Conservation (phyloP, 30 jellyfish, hydroid and myxozoan species). For the Mastigias papua region DNA sequence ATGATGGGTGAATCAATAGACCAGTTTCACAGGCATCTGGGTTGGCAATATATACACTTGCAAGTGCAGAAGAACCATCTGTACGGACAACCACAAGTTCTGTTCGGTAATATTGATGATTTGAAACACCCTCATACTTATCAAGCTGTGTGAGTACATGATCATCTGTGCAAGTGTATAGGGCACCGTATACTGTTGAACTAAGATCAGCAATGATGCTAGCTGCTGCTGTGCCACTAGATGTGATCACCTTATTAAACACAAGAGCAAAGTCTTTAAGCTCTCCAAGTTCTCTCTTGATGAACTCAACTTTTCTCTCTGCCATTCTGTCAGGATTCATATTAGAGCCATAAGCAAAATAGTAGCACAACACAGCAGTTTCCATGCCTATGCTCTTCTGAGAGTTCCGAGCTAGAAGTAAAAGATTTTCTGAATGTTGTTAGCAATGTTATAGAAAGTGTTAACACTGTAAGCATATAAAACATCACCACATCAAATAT, state of each 20-base stretch:
- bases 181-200: conserved; percentile 77
- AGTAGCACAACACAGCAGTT: conserved; percentile 12
- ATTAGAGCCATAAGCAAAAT: conserved; percentile 92
- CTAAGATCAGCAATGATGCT: conserved; percentile 46
- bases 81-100: conserved; percentile 21
- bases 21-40: conserved; percentile 19
- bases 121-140: conserved; percentile 84
- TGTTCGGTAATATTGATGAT: conserved; percentile 53
- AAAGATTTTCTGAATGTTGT: too few species aligned
- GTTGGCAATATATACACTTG: conserved; percentile 75
- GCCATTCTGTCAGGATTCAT: conserved; percentile 86
- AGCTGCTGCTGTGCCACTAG: conserved; percentile 87
- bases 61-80: conserved; percentile 30
- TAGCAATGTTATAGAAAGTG: too few species aligned
- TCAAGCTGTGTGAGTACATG: conserved; percentile 49
- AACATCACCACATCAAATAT: too few species aligned
- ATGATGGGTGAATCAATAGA: conserved; percentile 42
- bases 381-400: too few species aligned
- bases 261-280: conserved; percentile 62
- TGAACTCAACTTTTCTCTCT: conserved; percentile 56
- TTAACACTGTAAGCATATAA: too few species aligned
- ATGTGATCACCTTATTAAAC: conserved; percentile 40
- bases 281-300: conserved; percentile 59
- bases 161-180: conserved; percentile 65
- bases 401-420: too few species aligned